Percentiles rank a stretch among this genome's conserved stretches.
phyloP scores from a whole-genome alignment of 2,888 invertebrate species.

The Thyatira batis region DNA sequence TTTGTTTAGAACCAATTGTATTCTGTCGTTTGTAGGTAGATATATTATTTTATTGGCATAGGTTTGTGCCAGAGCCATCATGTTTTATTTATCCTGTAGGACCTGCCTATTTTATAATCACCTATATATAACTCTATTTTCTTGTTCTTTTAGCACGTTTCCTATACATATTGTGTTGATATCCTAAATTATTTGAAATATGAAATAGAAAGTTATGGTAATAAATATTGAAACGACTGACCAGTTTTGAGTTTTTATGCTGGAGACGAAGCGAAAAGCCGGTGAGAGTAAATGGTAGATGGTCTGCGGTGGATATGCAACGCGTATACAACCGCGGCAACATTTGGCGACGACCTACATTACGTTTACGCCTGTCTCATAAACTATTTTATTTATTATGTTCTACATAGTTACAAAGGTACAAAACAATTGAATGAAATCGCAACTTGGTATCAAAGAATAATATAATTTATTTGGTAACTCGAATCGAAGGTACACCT shows the following conservation, averaged over 20 bases:
- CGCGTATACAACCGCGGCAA: constrained; percentile 23
- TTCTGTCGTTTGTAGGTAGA: too few species aligned
- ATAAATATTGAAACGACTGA: too few species aligned
- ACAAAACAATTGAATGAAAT: neutral
- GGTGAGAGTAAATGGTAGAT: neutral
- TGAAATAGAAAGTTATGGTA: too few species aligned
- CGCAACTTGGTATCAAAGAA: too few species aligned
- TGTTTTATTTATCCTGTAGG: too few species aligned
- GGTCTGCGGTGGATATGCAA: constrained; percentile 13
- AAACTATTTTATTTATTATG: constrained; percentile 1
- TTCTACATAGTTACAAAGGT: constrained; percentile 2
- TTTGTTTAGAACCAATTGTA: too few species aligned
- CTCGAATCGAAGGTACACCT: neutral
- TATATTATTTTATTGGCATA: too few species aligned
- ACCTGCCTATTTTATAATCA: too few species aligned
- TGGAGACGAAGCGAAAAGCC: neutral
- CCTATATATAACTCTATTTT: too few species aligned
- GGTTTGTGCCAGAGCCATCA: too few species aligned
- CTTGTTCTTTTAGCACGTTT: neutral
- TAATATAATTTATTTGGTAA: neutral
- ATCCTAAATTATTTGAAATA: too few species aligned
- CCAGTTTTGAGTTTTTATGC: neutral
- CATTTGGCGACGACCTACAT: constrained; percentile 27
- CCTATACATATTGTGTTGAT: too few species aligned
- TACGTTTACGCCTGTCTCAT: constrained; percentile 7